Conservation (phyloP, 92 coral and sea anemone species). For the Paramuricea clavata region DNA sequence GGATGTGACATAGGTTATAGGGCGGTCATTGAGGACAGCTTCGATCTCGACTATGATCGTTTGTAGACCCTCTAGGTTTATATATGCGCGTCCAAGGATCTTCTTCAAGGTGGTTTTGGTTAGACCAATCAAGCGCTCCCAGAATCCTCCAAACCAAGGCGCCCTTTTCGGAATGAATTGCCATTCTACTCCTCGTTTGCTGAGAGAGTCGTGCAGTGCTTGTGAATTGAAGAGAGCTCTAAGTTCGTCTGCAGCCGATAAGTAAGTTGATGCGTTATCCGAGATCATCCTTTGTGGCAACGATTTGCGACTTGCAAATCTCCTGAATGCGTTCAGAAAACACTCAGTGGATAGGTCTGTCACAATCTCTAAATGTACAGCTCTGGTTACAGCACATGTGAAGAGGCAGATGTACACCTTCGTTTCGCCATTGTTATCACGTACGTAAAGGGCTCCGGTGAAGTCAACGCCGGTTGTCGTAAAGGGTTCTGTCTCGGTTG, state of each 20-base stretch:
- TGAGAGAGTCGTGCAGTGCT: conserved; percentile 53
- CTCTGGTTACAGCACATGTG: conserved; percentile 64
- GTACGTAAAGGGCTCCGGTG: conserved; percentile 56
- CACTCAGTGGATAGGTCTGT: conserved; percentile 49
- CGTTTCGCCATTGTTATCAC: not conserved
- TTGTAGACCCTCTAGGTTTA: not conserved
- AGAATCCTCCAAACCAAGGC: conserved; percentile 70
- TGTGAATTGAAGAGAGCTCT: conserved; percentile 54
- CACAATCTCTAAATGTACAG: conserved; percentile 64
- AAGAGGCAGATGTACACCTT: conserved; percentile 67
- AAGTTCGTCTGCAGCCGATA: conserved; percentile 54
- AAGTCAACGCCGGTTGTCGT: conserved; percentile 57
- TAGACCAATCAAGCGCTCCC: conserved; percentile 69
- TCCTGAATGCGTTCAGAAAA: conserved; percentile 60
- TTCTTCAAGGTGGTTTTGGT: conserved; percentile 18
- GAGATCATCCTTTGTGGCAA: conserved; percentile 66
- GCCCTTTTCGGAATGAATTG: conserved; percentile 67
- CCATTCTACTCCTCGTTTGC: conserved; percentile 66
- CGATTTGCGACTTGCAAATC: conserved; percentile 61
- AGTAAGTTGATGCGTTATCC: conserved; percentile 66
- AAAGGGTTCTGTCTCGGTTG: conserved; percentile 47
- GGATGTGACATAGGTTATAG: not conserved
- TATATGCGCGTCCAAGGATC: not conserved
- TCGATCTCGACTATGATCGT: not conserved
- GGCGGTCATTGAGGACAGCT: not conserved